These are phyloP conservation scores for Bufo bufo DNA, from an alignment of 2,113 vertebrate species.

Conservation along the genomic window DNA sequence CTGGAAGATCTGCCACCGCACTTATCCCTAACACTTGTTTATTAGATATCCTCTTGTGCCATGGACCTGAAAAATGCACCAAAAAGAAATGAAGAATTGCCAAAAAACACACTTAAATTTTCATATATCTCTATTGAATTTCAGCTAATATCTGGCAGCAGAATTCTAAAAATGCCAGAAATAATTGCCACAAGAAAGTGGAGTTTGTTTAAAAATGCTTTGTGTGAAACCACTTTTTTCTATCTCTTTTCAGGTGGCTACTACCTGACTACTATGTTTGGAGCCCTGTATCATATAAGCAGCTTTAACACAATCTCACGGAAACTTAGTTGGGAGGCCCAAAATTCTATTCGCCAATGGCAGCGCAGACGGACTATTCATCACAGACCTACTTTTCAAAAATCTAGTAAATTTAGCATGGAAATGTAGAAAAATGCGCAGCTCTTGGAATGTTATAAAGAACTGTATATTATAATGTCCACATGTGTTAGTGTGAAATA, in stretches of 20 bases:
- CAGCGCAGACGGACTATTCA: conserved; percentile 83
- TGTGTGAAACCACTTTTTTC: neutral
- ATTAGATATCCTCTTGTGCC: too few relatives aligned
- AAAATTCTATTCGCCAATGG: conserved; percentile 83
- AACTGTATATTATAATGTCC: neutral
- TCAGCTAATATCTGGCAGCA: too few relatives aligned
- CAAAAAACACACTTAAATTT: too few relatives aligned
- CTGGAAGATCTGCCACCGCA: too few relatives aligned
- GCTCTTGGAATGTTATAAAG: neutral
- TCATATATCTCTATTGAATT: too few relatives aligned
- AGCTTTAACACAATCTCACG: conserved; percentile 77
- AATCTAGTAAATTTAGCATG: neutral
- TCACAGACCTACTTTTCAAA: conserved; percentile 58
- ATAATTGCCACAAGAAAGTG: too few relatives aligned
- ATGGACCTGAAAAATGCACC: too few relatives aligned
- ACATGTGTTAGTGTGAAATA: neutral
- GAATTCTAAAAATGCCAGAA: too few relatives aligned
- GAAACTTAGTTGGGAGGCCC: conserved; percentile 81
- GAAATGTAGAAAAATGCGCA: neutral
- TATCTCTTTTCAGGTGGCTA: conserved; percentile 77
- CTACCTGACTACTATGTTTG: conserved; percentile 89
- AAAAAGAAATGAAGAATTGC: too few relatives aligned
- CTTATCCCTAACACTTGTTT: too few relatives aligned
- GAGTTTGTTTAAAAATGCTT: too few relatives aligned
- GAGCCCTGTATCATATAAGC: conserved; percentile 85